Evolutionary conservation across 1,140 invertebrate species (phyloP).

Genomic region (Drosophila melanica): DNA sequence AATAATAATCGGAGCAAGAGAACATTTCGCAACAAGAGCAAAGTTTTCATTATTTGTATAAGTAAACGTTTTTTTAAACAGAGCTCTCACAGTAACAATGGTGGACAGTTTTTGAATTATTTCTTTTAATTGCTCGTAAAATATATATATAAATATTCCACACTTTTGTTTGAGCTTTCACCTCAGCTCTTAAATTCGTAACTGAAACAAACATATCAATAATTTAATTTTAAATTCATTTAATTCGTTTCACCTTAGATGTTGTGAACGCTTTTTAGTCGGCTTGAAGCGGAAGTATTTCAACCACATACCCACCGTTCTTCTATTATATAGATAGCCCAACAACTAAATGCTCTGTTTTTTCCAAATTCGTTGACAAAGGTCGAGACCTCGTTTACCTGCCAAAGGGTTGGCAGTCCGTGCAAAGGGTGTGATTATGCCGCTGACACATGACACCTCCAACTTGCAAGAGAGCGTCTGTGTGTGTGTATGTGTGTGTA

Average conservation of each 20-base stretch:
- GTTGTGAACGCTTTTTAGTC: not conserved
- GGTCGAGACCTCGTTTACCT: conserved; percentile 64
- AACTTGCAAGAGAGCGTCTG: conserved; percentile 33
- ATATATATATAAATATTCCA: not conserved
- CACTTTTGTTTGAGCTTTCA: not conserved
- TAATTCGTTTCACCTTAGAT: not conserved
- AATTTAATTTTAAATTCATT: not conserved
- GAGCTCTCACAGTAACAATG: not conserved
- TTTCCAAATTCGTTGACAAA: conserved; percentile 68
- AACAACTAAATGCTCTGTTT: conserved; percentile 48
- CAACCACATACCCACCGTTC: not conserved
- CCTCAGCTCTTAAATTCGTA: not conserved
- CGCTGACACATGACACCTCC: conserved; percentile 76
- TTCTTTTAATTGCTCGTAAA: not conserved
- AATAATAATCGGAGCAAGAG: not conserved
- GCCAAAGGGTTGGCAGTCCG: conserved; percentile 52
- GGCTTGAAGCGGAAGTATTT: not conserved
- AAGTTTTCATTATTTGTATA: conserved; percentile 14
- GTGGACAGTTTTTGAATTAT: not conserved
- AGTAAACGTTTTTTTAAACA: conserved; percentile 11
- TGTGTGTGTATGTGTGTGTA: not conserved
- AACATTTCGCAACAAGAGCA: conserved; percentile 4
- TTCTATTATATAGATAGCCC: conserved; percentile 13
- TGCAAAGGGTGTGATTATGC: conserved; percentile 75
- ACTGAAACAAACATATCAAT: not conserved